Evolutionary conservation across 2,113 vertebrate genomes (phyloP).

Genomic region (Corythornis vintsioides): DNA sequence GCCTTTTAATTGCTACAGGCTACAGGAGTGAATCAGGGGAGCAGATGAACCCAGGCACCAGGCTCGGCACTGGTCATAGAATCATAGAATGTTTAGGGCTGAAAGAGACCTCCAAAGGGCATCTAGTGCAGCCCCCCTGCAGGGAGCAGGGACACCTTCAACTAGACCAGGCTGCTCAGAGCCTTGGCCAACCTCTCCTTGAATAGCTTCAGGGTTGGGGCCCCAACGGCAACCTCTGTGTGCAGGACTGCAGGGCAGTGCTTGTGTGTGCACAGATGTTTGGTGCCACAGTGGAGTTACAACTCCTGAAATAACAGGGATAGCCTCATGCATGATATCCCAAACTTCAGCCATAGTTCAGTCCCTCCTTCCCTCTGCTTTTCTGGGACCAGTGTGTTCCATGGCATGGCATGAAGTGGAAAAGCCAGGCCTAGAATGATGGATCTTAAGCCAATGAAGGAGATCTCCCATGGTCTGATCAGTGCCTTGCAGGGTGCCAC

Average conservation of each 20-base stretch:
- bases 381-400: background rate
- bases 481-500: background rate
- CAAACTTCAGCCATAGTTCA: background rate
- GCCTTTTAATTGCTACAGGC: background rate
- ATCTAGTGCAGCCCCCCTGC: too few species aligned
- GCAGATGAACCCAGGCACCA: rapidly evolving
- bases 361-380: background rate
- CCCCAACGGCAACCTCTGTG: background rate
- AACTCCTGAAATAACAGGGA: background rate
- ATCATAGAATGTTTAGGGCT: too few species aligned
- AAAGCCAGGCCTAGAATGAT: background rate
- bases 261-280: rapidly evolving
- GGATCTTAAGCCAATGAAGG: background rate
- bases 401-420: background rate
- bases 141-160: too few species aligned
- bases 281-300: background rate
- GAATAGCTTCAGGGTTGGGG: too few species aligned
- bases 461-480: rapidly evolving
- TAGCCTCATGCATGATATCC: background rate
- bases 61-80: too few species aligned
- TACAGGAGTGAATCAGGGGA: background rate
- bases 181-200: too few species aligned
- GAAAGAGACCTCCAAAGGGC: too few species aligned
- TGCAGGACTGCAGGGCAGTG: background rate
- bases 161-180: too few species aligned